These are phyloP conservation scores for Bradypus variegatus DNA, from an alignment of 2,797 vertebrate species.

Conservation along the genomic window DNA sequence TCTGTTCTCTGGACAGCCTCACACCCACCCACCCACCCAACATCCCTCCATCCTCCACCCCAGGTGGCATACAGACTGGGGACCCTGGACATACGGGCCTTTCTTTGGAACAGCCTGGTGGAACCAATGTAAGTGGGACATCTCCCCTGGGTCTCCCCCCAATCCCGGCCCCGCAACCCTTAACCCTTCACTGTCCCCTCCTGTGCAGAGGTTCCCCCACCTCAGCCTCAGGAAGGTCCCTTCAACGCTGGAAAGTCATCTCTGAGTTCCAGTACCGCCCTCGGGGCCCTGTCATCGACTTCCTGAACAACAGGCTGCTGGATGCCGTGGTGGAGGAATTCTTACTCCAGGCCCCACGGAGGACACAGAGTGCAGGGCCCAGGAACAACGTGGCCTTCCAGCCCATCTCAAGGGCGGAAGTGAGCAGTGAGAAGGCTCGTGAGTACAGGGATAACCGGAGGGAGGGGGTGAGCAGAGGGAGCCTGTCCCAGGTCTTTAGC, in stretches of 20 bases:
- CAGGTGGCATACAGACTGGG: conserved; percentile 66
- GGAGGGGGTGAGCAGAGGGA: background rate
- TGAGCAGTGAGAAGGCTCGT: conserved; percentile 40
- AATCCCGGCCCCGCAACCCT: no score
- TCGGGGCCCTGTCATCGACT: conserved; percentile 44
- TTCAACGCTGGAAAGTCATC: conserved; percentile 43
- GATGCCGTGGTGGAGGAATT: conserved; percentile 31
- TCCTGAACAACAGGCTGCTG: conserved; percentile 66
- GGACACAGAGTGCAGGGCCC: fast-evolving
- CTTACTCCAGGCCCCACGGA: fast-evolving
- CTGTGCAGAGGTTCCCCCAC: background rate
- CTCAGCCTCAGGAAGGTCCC: background rate
- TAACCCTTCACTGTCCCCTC: background rate
- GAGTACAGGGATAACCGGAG: conserved; percentile 50
- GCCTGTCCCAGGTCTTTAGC: background rate
- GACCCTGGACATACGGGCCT: conserved; percentile 62
- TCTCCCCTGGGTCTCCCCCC: background rate
- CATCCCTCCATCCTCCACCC: fast-evolving
- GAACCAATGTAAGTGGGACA: conserved; percentile 48
- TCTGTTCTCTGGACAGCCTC: background rate
- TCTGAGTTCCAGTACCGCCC: conserved; percentile 67
- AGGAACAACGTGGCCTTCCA: conserved; percentile 52
- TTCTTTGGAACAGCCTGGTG: conserved; percentile 66
- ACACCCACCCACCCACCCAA: no score
- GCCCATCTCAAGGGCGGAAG: conserved; percentile 36